phyloP scores from a whole-genome alignment of 1,140 invertebrate species.

The Drepana arcuata region DNA sequence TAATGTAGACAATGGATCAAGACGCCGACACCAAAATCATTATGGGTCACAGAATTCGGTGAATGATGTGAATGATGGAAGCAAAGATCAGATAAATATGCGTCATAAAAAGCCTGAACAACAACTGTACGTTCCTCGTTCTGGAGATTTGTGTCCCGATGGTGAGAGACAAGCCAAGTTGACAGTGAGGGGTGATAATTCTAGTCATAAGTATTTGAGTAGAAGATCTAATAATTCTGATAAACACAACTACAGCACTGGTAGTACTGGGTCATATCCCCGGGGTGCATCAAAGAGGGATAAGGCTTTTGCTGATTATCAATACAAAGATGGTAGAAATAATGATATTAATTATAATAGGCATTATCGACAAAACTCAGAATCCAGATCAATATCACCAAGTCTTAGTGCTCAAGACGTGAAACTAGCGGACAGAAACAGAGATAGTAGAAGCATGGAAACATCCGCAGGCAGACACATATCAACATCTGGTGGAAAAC shows the following conservation, averaged over 20 bases:
- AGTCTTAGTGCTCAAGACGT: slow-evolving; percentile 35
- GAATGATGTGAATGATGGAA: slow-evolving; percentile 29
- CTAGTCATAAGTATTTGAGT: slow-evolving; percentile 56
- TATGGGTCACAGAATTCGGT: slow-evolving; percentile 57
- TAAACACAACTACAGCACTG: slow-evolving; percentile 31
- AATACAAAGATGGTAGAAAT: slow-evolving; percentile 33
- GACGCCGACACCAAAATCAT: slow-evolving; percentile 34
- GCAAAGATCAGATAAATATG: slow-evolving; percentile 27
- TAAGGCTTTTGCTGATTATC: slow-evolving; percentile 26
- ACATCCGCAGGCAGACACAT: slow-evolving; percentile 51
- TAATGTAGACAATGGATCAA: slow-evolving; percentile 39
- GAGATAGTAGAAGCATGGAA: slow-evolving; percentile 70
- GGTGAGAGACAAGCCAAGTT: slow-evolving; percentile 38
- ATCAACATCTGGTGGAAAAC: slow-evolving; percentile 54
- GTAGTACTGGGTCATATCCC: slow-evolving; percentile 36
- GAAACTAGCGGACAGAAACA: slow-evolving; percentile 45
- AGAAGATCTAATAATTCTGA: slow-evolving; percentile 43
- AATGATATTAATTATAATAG: slow-evolving; percentile 57
- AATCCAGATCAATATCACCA: slow-evolving; percentile 63
- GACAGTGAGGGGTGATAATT: slow-evolving; percentile 46
- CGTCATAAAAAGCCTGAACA: slow-evolving; percentile 62
- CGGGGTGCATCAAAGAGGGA: slow-evolving; percentile 38
- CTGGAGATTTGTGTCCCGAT: slow-evolving; percentile 35
- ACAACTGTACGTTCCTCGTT: slow-evolving; percentile 52
- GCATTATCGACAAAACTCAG: slow-evolving; percentile 56